Percentiles rank a stretch among this genome's conserved stretches.
phyloP scores from a whole-genome alignment of 1,140 invertebrate genomes.

The Eueides isabella region DNA sequence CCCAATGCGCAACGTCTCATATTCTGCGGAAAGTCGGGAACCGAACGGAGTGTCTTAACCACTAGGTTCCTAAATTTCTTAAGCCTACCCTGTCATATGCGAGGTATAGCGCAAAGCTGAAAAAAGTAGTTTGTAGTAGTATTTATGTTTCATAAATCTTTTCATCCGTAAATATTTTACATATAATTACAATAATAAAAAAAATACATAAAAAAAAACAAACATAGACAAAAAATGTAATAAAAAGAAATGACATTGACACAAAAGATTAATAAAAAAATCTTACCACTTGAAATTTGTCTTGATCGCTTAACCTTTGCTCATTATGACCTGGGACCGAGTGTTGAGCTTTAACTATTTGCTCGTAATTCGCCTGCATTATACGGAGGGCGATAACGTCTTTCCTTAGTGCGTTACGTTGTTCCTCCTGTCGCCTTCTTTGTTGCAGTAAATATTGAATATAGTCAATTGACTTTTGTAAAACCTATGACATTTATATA shows the following conservation, averaged over 20 bases:
- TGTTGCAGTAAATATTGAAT: slow-evolving; percentile 95
- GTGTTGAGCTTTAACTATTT: slow-evolving; percentile 97
- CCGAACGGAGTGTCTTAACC: too few relatives aligned
- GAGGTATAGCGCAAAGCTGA: too few relatives aligned
- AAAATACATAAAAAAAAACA: too few relatives aligned
- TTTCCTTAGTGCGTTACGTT: slow-evolving; percentile 95
- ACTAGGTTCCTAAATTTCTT: too few relatives aligned
- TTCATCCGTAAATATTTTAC: too few relatives aligned
- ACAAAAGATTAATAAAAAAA: not conserved
- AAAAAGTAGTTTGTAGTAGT: too few relatives aligned
- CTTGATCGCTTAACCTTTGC: slow-evolving; percentile 94
- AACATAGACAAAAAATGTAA: too few relatives aligned
- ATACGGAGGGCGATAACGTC: slow-evolving; percentile 97
- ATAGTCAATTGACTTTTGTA: slow-evolving; percentile 96
- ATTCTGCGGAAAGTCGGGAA: too few relatives aligned
- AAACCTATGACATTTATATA: slow-evolving; percentile 71
- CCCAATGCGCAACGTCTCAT: too few relatives aligned
- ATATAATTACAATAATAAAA: too few relatives aligned
- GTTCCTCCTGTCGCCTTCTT: slow-evolving; percentile 96
- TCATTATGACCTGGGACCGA: slow-evolving; percentile 94
- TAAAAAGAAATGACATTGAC: not conserved
- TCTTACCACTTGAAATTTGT: slow-evolving; percentile 97
- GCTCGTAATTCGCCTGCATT: slow-evolving; percentile 96
- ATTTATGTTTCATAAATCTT: too few relatives aligned
- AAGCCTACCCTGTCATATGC: too few relatives aligned